Percentiles rank a stretch among this genome's conserved stretches.
These are phyloP conservation scores for Sinella curviseta DNA, from an alignment of 1,140 invertebrate species.

Conservation along the genomic window DNA sequence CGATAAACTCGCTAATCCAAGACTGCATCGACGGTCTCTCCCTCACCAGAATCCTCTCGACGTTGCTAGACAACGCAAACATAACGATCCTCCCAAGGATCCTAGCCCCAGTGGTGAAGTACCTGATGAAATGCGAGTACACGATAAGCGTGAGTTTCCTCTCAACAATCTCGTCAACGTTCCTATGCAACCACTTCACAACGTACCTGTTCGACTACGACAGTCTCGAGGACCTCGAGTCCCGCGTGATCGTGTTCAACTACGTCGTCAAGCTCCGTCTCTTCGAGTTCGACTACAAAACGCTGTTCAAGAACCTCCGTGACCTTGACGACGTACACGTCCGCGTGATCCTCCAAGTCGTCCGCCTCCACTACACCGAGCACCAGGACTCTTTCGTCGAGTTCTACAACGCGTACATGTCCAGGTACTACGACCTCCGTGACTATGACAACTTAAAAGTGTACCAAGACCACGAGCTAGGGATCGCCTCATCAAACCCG, in stretches of 20 bases:
- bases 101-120: not conserved
- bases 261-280: not conserved
- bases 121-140: conserved; percentile 15
- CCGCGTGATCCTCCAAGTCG: not conserved
- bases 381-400: not conserved
- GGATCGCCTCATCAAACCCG: not conserved
- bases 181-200: not conserved
- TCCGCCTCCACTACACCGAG: not conserved
- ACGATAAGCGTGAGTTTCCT: not conserved
- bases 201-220: not conserved
- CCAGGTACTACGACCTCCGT: not conserved
- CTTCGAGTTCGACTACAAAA: not conserved
- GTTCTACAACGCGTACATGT: conserved; percentile 14
- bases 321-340: not conserved
- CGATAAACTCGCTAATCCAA: not conserved
- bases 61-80: conserved; percentile 1
- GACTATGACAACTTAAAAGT: not conserved
- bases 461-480: not conserved
- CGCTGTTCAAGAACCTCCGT: not conserved
- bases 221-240: not conserved
- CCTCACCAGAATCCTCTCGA: not conserved
- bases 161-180: not conserved
- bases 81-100: not conserved
- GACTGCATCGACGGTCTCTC: not conserved
- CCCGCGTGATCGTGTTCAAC: conserved; percentile 9